These are phyloP conservation scores for Littorina saxatilis DNA, from an alignment of 1,140 invertebrate species.

Conservation along the genomic window DNA sequence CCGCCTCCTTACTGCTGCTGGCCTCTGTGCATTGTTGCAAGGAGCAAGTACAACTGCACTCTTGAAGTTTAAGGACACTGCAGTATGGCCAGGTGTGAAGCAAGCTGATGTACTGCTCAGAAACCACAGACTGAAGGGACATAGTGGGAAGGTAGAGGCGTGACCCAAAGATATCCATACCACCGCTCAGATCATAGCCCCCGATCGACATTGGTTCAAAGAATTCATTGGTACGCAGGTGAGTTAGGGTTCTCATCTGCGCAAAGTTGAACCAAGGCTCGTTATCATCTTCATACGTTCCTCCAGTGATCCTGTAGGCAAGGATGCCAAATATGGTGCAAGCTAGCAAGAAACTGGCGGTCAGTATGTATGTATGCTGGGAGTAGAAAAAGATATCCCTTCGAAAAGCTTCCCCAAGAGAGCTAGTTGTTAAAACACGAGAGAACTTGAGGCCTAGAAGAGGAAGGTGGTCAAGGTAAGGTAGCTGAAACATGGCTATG, in stretches of 20 bases:
- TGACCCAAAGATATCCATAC: conserved; percentile 45
- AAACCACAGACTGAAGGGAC: conserved; percentile 74
- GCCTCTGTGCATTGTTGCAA: too few relatives aligned
- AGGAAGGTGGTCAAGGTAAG: conserved; percentile 64
- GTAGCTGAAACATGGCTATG: conserved; percentile 74
- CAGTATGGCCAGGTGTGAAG: conserved; percentile 78
- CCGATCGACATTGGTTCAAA: conserved; percentile 46
- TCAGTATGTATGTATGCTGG: conserved; percentile 43
- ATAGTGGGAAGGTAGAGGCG: conserved; percentile 36
- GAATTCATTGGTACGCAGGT: conserved; percentile 57
- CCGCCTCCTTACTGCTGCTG: background rate
- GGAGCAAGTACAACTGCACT: background rate
- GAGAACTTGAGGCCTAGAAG: conserved; percentile 63
- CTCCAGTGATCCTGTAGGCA: conserved; percentile 50
- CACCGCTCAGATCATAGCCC: conserved; percentile 41
- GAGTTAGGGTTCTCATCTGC: conserved; percentile 63
- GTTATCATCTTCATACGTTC: conserved; percentile 54
- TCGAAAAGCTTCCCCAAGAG: conserved; percentile 62
- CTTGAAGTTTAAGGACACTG: background rate
- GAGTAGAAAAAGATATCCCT: conserved; percentile 66
- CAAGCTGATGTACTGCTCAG: conserved; percentile 77
- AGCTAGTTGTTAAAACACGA: conserved; percentile 62
- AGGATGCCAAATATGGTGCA: conserved; percentile 47
- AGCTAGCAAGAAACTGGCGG: conserved; percentile 46
- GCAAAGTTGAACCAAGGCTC: conserved; percentile 72